Conservation (phyloP, 2,888 invertebrate species). For the Pyrochroa serraticornis region DNA sequence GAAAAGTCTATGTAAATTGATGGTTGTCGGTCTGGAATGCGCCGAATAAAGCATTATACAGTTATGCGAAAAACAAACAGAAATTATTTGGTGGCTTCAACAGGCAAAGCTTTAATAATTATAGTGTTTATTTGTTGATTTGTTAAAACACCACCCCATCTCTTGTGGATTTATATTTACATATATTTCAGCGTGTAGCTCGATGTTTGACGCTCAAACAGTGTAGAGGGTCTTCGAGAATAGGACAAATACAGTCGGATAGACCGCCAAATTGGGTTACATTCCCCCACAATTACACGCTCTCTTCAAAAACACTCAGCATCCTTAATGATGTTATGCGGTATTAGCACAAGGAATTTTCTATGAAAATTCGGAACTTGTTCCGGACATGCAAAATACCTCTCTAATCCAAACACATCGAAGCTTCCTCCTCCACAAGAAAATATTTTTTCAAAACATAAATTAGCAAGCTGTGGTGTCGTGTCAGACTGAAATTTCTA, state of each 20-base stretch:
- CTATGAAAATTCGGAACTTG: too few relatives aligned
- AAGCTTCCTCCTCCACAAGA: too few relatives aligned
- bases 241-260: slow-evolving; percentile 18
- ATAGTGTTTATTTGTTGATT: slow-evolving; percentile 17
- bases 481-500: too few relatives aligned
- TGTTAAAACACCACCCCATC: slow-evolving; percentile 2
- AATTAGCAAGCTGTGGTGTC: too few relatives aligned
- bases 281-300: not conserved
- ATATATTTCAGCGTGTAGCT: slow-evolving; percentile 24
- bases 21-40: too few relatives aligned
- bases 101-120: slow-evolving; percentile 18
- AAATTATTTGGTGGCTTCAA: not conserved
- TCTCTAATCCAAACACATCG: too few relatives aligned
- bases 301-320: slow-evolving; percentile 8
- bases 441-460: too few relatives aligned
- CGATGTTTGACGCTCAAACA: slow-evolving; percentile 26
- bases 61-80: too few relatives aligned
- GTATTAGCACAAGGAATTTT: not conserved
- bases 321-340: slow-evolving; percentile 2
- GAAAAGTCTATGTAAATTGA: too few relatives aligned
- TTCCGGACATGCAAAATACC: too few relatives aligned
- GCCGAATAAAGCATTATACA: too few relatives aligned
- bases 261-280: slow-evolving; percentile 20
- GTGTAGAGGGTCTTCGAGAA: slow-evolving; percentile 8
- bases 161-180: slow-evolving; percentile 21